Percentiles rank a stretch among this genome's conserved stretches.
These are phyloP conservation scores for Chionodraco myersi DNA, from an alignment of 2,113 vertebrate species.

Conservation along the genomic window DNA sequence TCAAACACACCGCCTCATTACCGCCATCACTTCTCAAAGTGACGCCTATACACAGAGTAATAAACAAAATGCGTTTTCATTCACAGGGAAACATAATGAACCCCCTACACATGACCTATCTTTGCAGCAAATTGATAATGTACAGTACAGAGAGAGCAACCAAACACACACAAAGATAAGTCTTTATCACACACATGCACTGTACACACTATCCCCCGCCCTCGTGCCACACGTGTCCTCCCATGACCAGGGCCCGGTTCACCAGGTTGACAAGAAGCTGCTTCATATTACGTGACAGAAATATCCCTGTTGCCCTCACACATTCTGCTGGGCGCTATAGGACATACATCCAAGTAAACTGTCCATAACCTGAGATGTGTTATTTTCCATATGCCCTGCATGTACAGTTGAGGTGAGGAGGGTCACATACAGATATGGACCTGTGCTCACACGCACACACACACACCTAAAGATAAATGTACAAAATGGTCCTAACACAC, in stretches of 20 bases:
- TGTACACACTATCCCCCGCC: not conserved
- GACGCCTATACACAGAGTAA: not conserved
- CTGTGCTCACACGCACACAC: slow-evolving; percentile 24
- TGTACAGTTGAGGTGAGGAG: slow-evolving; percentile 48
- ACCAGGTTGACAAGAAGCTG: slow-evolving; percentile 36
- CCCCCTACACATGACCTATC: slow-evolving; percentile 8
- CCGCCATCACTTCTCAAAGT: slow-evolving; percentile 17
- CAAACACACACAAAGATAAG: slow-evolving; percentile 22
- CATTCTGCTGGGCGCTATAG: slow-evolving; percentile 14
- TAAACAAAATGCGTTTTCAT: slow-evolving; percentile 17
- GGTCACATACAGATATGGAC: slow-evolving; percentile 47
- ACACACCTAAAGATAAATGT: slow-evolving; percentile 30
- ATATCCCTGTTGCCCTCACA: slow-evolving; percentile 50
- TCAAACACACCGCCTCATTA: slow-evolving; percentile 25
- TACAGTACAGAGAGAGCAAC: slow-evolving; percentile 19
- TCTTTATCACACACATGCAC: slow-evolving; percentile 15
- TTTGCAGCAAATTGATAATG: slow-evolving; percentile 14
- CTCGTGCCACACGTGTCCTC: slow-evolving; percentile 44
- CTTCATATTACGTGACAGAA: slow-evolving; percentile 74
- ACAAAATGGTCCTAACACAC: not conserved
- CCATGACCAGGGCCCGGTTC: slow-evolving; percentile 37
- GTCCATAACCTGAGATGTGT: slow-evolving; percentile 41
- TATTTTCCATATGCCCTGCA: slow-evolving; percentile 36
- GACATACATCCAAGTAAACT: slow-evolving; percentile 52
- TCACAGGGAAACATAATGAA: slow-evolving; percentile 10